Evolutionary conservation across 2,888 invertebrate genomes (phyloP), one percentile per base, ranked within the genome.

Genomic region (Eupithecia vulgata): DNA sequence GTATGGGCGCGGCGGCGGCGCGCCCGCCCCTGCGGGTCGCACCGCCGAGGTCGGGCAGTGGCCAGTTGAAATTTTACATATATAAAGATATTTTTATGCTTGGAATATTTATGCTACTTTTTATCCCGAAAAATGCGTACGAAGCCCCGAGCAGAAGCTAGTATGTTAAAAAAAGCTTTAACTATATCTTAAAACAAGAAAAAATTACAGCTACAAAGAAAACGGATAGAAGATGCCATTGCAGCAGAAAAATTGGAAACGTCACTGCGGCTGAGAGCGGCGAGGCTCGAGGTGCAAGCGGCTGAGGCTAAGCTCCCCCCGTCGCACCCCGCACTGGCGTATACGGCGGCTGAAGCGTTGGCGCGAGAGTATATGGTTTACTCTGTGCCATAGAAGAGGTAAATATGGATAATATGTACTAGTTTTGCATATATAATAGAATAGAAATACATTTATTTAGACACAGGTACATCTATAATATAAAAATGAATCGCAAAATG

Each of bases 171-270:
- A 42, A 45, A 45, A 2, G n/a, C 45, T 45, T 45, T 7, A 7
- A n/a, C 21, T 21, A 21, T 10, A 0, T 52, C 48, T 21, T 52
- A 10, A 61, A 15, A 61, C 6, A 34, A 17, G 6, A 25, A 57
- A 57, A 25, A 12, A 2, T 82, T 81, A 15, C 83, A 94, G 94
- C 77, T 94, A 72, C 87, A 94, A 82, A 87, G 92, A 67, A 87
- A 90, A 81, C 84, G 91, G 71, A 72, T 93, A 81, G 88, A 92
- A 80, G 87, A 88, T n/a, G 81, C 85, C 10, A 80, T 89, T 1
- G 79, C 83, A 70, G 85, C 87, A 0, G 92, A 93, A 10, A 80
- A 83, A 0, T 67, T 87, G 52, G 91, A 93, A 73, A 79, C 79
- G 12, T 83, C 91, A 0, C 72, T 94, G 7, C 82, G 88, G 1